Evolutionary conservation across 2,797 vertebrate genomes (phyloP).

Genomic region (Malacoraja senta): DNA sequence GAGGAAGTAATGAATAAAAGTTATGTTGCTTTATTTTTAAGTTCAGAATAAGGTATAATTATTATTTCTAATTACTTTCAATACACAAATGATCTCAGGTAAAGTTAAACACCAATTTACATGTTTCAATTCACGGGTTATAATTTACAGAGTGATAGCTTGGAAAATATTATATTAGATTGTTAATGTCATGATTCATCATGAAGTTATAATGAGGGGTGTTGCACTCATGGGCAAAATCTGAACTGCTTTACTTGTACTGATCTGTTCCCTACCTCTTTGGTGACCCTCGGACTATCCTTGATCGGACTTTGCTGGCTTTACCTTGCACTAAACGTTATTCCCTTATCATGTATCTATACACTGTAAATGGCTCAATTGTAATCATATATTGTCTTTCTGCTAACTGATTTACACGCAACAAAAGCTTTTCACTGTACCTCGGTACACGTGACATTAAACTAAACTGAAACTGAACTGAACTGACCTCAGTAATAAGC

Average conservation of each 20-base stretch:
- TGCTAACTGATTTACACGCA: no score
- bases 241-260: not conserved
- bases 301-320: no score
- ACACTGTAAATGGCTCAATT: no score
- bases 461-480: no score
- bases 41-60: not conserved
- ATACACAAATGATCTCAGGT: not conserved
- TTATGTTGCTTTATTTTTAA: not conserved
- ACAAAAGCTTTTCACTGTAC: no score
- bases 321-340: no score
- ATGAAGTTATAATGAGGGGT: not conserved
- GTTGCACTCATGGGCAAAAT: not conserved
- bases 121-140: not conserved
- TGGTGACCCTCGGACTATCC: no score
- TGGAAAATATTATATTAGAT: not conserved
- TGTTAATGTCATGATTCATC: not conserved
- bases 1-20: slow-evolving; percentile 8
- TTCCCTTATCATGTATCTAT: no score
- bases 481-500: not conserved
- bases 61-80: not conserved
- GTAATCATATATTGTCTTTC: no score
- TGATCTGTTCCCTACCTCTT: not conserved
- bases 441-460: no score
- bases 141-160: not conserved
- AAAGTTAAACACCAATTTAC: not conserved